Conservation (phyloP, 2,113 vertebrate genomes). For the Mirounga angustirostris region DNA sequence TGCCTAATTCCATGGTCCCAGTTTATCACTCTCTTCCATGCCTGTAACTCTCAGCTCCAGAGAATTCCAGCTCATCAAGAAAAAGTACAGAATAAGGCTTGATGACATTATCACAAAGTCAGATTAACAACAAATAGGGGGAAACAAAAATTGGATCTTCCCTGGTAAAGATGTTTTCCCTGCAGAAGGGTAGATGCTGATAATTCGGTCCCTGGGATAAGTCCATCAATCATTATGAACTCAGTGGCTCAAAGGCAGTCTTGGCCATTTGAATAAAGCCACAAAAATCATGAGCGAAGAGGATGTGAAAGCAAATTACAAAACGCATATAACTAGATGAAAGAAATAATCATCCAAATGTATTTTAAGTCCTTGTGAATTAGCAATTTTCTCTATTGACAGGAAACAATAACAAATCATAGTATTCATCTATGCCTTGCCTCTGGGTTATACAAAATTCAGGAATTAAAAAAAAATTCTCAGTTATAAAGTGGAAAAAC, state of each 20-base stretch:
- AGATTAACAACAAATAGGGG: constrained; percentile 71
- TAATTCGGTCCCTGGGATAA: not conserved
- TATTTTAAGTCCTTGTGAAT: constrained; percentile 21
- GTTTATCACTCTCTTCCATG: constrained; percentile 61
- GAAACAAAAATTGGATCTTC: constrained; percentile 71
- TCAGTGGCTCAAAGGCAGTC: constrained; percentile 28
- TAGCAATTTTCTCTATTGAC: not conserved
- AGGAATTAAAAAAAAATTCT: not conserved
- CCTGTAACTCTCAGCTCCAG: constrained; percentile 35
- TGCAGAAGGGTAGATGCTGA: constrained; percentile 54
- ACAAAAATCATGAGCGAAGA: constrained; percentile 38
- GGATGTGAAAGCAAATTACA: not conserved
- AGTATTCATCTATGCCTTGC: not conserved
- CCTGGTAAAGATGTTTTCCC: constrained; percentile 53
- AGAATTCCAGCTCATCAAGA: constrained; percentile 66
- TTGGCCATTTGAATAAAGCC: constrained; percentile 54
- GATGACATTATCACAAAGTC: constrained; percentile 72
- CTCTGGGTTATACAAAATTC: not conserved
- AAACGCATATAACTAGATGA: constrained; percentile 11
- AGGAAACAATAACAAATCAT: not conserved
- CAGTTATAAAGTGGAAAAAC: not conserved
- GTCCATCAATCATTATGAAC: constrained; percentile 63
- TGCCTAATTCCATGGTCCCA: constrained; percentile 47
- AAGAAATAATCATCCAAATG: constrained; percentile 43
- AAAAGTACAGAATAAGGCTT: constrained; percentile 31